Evolutionary conservation across 2,113 vertebrate species (phyloP).

Genomic region (Corvus moneduloides): DNA sequence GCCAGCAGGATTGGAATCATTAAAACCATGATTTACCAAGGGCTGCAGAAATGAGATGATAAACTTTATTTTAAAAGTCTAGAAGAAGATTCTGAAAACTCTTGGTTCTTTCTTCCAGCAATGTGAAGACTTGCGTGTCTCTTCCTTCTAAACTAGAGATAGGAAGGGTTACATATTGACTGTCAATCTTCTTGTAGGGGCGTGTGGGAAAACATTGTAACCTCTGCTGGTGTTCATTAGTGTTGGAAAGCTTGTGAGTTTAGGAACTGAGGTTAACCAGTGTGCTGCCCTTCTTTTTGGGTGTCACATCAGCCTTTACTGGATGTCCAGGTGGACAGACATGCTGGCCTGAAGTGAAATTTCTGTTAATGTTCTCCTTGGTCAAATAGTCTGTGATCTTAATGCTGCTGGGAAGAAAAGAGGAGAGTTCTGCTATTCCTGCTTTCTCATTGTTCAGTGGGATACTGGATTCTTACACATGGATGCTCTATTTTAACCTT

Average conservation of each 20-base stretch:
- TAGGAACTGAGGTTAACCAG: not conserved
- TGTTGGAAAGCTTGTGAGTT: not conserved
- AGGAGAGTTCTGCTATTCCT: not conserved
- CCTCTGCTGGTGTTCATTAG: not conserved
- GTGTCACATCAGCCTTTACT: not conserved
- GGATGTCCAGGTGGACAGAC: not conserved
- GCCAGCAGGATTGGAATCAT: not conserved
- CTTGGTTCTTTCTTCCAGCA: not conserved
- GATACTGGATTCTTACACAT: not conserved
- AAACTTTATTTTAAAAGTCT: not conserved
- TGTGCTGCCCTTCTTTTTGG: not conserved
- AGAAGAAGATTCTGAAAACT: not conserved
- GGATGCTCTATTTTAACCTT: not conserved
- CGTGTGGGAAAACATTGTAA: not conserved
- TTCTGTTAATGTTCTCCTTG: not conserved
- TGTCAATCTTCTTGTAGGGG: accelerated
- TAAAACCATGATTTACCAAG: not conserved
- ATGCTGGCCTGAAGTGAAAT: not conserved
- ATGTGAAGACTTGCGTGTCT: not conserved
- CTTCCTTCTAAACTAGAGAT: not conserved
- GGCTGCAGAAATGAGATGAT: not conserved
- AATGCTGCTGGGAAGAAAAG: not conserved
- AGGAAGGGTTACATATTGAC: not conserved
- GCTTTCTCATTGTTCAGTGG: not conserved
- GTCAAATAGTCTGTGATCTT: not conserved